Conservation (phyloP, 2,888 invertebrate species). For the Pseudanteris insignis region DNA sequence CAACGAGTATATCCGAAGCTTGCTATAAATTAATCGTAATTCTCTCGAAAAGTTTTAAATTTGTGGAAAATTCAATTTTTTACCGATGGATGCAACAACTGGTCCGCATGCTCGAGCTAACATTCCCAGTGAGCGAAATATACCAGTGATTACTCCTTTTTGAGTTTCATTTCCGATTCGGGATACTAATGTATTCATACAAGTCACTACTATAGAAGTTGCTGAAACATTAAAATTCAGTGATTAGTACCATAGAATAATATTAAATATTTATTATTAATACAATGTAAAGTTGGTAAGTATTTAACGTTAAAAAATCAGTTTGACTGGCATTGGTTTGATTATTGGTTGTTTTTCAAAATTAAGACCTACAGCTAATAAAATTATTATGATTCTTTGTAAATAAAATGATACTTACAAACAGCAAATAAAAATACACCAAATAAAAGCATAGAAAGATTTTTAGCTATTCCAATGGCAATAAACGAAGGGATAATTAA, state of each 20-base stretch:
- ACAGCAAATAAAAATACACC: conserved; percentile 77
- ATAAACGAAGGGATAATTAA: conserved; percentile 88
- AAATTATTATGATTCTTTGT: too few relatives aligned
- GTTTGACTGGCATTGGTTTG: too few relatives aligned
- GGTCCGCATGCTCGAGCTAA: conserved; percentile 93
- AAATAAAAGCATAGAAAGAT: conserved; percentile 73
- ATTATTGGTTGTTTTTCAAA: too few relatives aligned
- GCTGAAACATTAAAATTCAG: too few relatives aligned
- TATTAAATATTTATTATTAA: too few relatives aligned
- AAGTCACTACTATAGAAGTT: conserved; percentile 93
- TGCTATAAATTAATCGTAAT: too few relatives aligned
- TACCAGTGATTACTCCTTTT: conserved; percentile 93
- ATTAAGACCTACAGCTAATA: too few relatives aligned
- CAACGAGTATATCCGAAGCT: too few relatives aligned
- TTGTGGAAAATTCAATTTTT: conserved; percentile 40
- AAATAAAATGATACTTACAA: conserved; percentile 86
- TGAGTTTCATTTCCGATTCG: conserved; percentile 81
- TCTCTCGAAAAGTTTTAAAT: too few relatives aligned
- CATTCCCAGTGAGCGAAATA: conserved; percentile 93
- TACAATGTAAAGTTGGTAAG: too few relatives aligned
- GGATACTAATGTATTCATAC: conserved; percentile 92
- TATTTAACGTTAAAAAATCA: too few relatives aligned
- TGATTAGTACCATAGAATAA: too few relatives aligned
- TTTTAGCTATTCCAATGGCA: conserved; percentile 78
- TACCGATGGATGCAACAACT: conserved; percentile 84